Evolutionary conservation across 2,888 invertebrate species (phyloP).

Genomic region (Camptogramma bilineatum): DNA sequence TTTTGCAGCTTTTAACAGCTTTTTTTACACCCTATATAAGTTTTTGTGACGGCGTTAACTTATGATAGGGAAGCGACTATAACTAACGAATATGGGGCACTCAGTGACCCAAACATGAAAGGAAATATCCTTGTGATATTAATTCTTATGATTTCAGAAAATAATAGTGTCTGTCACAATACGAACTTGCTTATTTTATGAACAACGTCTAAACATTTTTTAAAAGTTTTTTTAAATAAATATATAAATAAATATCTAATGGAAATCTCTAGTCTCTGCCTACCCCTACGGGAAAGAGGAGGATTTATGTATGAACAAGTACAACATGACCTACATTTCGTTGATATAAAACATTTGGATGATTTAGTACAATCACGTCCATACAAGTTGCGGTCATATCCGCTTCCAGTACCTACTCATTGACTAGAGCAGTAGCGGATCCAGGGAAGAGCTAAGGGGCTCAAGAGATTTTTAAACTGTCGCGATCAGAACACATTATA

Average conservation of each 20-base stretch:
- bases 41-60: background rate
- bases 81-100: background rate
- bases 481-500: too few species aligned
- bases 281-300: too few species aligned
- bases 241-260: too few species aligned
- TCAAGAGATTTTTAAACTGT: too few species aligned
- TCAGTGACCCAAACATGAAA: background rate
- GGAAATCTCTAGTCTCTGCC: too few species aligned
- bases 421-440: conserved; percentile 1
- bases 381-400: conserved; percentile 22
- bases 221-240: too few species aligned
- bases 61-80: background rate
- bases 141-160: background rate
- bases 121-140: background rate
- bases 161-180: background rate
- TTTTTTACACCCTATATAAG: background rate
- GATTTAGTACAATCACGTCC: conserved; percentile 24
- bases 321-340: background rate
- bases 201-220: too few species aligned
- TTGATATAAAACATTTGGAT: conserved; percentile 10
- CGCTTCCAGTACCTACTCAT: conserved; percentile 17
- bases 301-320: background rate
- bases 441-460: too few species aligned
- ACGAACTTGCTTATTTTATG: too few species aligned
- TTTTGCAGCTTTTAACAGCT: too few species aligned